phyloP scores from a whole-genome alignment of 2,113 vertebrate genomes.

The Charina bottae region DNA sequence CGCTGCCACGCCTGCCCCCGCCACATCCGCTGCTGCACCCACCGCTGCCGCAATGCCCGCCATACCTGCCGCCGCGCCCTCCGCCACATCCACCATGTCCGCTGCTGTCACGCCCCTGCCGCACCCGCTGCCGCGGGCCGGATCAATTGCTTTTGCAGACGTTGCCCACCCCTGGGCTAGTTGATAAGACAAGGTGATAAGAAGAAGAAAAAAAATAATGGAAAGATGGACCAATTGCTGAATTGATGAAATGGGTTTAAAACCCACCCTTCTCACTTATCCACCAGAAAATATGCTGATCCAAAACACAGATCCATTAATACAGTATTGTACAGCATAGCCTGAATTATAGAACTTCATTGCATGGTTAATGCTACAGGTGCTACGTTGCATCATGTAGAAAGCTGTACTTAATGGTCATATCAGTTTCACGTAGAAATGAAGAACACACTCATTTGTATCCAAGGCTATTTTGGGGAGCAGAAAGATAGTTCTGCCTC shows the following conservation, averaged over 20 bases:
- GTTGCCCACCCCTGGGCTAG: too few species aligned
- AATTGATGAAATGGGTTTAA: slow-evolving; percentile 8
- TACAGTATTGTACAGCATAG: neutral
- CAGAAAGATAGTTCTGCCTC: neutral
- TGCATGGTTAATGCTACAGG: slow-evolving; percentile 3
- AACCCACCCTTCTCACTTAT: neutral
- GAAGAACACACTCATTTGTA: neutral
- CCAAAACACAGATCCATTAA: neutral
- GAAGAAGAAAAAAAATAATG: slow-evolving; percentile 20
- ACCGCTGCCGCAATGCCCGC: too few species aligned
- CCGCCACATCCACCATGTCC: too few species aligned
- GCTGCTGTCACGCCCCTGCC: too few species aligned
- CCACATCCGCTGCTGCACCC: too few species aligned
- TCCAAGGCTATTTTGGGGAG: neutral
- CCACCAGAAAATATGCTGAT: neutral
- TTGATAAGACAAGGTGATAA: neutral
- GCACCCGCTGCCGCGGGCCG: too few species aligned
- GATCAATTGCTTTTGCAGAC: too few species aligned
- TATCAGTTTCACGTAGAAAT: neutral
- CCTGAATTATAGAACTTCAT: rapidly evolving
- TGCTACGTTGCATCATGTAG: neutral
- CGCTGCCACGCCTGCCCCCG: too few species aligned
- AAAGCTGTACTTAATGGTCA: neutral
- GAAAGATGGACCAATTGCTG: slow-evolving; percentile 3
- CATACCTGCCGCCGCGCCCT: too few species aligned